These are phyloP conservation scores for Polydrusus cervinus DNA, from an alignment of 2,888 invertebrate species.

Conservation along the genomic window DNA sequence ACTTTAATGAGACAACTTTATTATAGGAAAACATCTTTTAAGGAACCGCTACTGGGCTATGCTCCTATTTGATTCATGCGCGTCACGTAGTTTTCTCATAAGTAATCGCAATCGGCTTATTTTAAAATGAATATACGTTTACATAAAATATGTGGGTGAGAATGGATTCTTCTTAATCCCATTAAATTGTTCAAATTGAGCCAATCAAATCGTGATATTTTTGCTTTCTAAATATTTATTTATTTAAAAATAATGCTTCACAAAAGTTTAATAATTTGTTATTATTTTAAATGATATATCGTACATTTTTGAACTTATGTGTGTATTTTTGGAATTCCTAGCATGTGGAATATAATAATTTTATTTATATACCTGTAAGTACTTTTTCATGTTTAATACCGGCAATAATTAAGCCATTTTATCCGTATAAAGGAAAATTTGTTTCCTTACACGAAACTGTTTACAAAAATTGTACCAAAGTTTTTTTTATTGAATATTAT, in stretches of 20 bases:
- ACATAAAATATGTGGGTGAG: too few species aligned
- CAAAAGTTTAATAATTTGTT: not conserved
- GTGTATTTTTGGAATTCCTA: slow-evolving; percentile 47
- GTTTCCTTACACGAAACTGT: not conserved
- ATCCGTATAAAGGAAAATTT: not conserved
- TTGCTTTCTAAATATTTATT: not conserved
- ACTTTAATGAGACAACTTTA: too few species aligned
- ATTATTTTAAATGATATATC: not conserved
- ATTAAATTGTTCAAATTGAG: too few species aligned
- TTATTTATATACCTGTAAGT: not conserved
- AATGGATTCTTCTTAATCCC: too few species aligned
- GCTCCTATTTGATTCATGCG: too few species aligned
- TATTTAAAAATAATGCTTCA: not conserved
- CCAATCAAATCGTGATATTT: not conserved
- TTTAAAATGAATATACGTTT: too few species aligned
- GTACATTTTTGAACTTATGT: not conserved
- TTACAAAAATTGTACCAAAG: not conserved
- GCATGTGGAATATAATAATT: slow-evolving; percentile 60
- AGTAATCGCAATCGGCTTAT: too few species aligned
- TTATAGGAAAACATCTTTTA: too few species aligned
- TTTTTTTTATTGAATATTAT: not conserved
- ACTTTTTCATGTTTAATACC: not conserved
- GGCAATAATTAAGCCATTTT: not conserved
- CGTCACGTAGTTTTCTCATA: too few species aligned
- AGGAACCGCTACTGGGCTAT: too few species aligned